phyloP scores from a whole-genome alignment of 2,113 vertebrate species.

The Dinomys branickii region DNA sequence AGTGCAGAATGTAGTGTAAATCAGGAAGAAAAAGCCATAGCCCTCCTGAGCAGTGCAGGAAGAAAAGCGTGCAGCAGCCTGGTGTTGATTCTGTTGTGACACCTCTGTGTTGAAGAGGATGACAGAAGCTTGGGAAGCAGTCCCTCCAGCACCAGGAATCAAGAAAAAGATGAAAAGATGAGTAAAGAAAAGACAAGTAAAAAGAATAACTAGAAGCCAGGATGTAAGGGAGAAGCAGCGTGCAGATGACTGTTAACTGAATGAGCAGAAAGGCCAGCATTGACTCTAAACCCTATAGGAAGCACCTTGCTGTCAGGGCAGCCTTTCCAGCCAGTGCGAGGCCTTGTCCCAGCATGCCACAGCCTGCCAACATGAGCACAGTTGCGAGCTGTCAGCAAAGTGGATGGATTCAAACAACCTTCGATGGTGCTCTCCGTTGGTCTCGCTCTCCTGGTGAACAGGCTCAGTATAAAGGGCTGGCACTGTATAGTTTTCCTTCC shows the following conservation, averaged over 20 bases:
- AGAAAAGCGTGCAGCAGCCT: slow-evolving; percentile 92
- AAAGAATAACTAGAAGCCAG: slow-evolving; percentile 94
- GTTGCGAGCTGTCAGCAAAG: slow-evolving; percentile 90
- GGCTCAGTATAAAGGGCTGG: slow-evolving; percentile 96
- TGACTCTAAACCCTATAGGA: slow-evolving; percentile 95
- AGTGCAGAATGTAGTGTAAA: slow-evolving; percentile 94
- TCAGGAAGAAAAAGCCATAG: slow-evolving; percentile 96
- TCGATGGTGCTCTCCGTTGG: slow-evolving; percentile 95
- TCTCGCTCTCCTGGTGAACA: slow-evolving; percentile 96
- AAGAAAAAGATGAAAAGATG: slow-evolving; percentile 93
- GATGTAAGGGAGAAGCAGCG: slow-evolving; percentile 96
- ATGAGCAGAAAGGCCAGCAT: slow-evolving; percentile 97
- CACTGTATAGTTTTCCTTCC: slow-evolving; percentile 89
- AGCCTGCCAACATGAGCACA: slow-evolving; percentile 88
- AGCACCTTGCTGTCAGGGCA: slow-evolving; percentile 95
- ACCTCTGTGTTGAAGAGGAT: slow-evolving; percentile 89
- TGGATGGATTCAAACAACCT: slow-evolving; percentile 95
- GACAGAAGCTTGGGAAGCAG: slow-evolving; percentile 94
- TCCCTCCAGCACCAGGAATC: slow-evolving; percentile 92
- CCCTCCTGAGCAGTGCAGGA: slow-evolving; percentile 97
- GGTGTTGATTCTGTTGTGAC: slow-evolving; percentile 94
- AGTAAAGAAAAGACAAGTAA: slow-evolving; percentile 90
- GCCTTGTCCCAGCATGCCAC: slow-evolving; percentile 91
- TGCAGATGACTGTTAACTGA: slow-evolving; percentile 95
- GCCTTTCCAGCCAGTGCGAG: slow-evolving; percentile 95